phyloP scores from a whole-genome alignment of 2,113 vertebrate genomes.

The Neogale vison region DNA sequence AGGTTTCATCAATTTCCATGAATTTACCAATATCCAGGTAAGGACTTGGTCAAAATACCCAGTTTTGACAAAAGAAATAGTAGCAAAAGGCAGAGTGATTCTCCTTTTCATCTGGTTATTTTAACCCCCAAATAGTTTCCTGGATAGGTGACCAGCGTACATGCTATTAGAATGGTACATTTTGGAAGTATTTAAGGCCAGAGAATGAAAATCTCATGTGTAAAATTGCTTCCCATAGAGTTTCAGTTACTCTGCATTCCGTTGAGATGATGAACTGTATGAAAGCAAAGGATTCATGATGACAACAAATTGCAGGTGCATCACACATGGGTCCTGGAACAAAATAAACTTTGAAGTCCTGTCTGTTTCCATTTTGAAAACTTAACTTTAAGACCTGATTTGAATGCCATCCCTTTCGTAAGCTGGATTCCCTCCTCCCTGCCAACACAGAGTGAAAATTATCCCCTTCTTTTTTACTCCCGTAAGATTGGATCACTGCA shows the following conservation, averaged over 20 bases:
- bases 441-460: not conserved
- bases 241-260: constrained; percentile 20
- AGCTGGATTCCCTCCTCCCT: not conserved
- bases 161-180: not conserved
- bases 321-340: constrained; percentile 43
- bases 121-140: not conserved
- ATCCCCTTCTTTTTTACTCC: not conserved
- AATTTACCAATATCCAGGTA: not conserved
- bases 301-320: not conserved
- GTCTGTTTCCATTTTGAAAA: constrained; percentile 40
- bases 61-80: not conserved
- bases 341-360: constrained; percentile 40
- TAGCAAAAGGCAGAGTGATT: not conserved
- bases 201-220: not conserved
- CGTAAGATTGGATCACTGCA: not conserved
- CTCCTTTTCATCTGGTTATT: not conserved
- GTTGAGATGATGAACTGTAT: not conserved
- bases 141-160: not conserved
- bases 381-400: not conserved
- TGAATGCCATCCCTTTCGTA: not conserved
- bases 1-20: not conserved
- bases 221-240: constrained; percentile 46
- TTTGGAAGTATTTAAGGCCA: not conserved
- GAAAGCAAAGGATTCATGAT: not conserved
- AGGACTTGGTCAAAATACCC: constrained; percentile 30